These are phyloP conservation scores for Aphaenogaster rudis DNA, from an alignment of 1,140 invertebrate species.

Conservation along the genomic window DNA sequence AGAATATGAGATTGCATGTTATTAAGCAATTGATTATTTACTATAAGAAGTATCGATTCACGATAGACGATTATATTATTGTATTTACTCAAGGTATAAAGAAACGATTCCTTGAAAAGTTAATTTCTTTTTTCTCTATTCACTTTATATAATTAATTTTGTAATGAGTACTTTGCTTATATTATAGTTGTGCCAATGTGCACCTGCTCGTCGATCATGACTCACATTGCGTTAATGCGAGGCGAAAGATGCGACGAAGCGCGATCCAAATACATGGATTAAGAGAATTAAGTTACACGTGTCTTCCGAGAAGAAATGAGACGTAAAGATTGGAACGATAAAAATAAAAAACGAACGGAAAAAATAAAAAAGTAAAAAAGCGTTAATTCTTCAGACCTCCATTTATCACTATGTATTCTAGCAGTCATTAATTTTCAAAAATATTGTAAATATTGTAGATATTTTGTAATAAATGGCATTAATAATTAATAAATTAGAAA, in stretches of 20 bases:
- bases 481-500: not conserved
- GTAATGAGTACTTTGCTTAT: too few species aligned
- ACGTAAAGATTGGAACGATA: not conserved
- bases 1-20: too few species aligned
- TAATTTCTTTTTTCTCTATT: too few species aligned
- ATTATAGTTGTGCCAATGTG: not conserved
- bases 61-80: too few species aligned
- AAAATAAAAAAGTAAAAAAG: not conserved
- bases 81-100: too few species aligned
- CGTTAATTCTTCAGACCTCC: not conserved
- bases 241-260: conserved; percentile 32
- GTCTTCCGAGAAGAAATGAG: not conserved
- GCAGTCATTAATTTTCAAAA: conserved; percentile 4
- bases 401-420: not conserved
- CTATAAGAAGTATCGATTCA: too few species aligned
- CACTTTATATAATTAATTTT: too few species aligned
- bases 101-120: too few species aligned
- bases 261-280: not conserved
- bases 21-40: too few species aligned
- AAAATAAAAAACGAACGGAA: not conserved
- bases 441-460: not conserved
- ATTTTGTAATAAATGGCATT: not conserved
- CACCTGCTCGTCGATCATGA: conserved; percentile 33
- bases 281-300: conserved; percentile 2
- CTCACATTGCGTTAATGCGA: conserved; percentile 43